phyloP scores from a whole-genome alignment of 1,140 invertebrate genomes.

The Zaprionus africanus region DNA sequence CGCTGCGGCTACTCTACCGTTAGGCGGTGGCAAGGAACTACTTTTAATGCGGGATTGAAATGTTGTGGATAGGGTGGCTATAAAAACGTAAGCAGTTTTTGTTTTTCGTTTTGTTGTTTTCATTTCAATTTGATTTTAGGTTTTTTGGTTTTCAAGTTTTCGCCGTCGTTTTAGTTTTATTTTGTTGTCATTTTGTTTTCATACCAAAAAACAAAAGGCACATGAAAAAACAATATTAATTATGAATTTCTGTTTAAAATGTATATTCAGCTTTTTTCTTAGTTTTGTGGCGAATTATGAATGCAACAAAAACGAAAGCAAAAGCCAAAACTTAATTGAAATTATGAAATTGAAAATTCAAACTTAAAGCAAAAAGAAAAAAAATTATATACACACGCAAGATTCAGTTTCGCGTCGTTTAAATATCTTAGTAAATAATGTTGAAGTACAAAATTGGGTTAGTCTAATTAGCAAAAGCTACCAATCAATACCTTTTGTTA shows the following conservation, averaged over 20 bases:
- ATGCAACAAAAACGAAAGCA: conserved; percentile 56
- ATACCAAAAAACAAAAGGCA: conserved; percentile 72
- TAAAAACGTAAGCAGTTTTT: conserved; percentile 83
- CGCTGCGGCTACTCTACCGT: conserved; percentile 80
- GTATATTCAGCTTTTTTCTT: conserved; percentile 45
- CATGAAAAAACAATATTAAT: conserved; percentile 65
- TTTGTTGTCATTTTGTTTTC: conserved; percentile 41
- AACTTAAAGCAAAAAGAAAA: background rate
- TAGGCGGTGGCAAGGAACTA: conserved; percentile 84
- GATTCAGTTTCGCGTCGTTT: conserved; percentile 20
- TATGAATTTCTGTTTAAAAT: conserved; percentile 53
- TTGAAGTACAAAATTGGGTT: conserved; percentile 44
- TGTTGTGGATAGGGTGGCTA: conserved; percentile 85
- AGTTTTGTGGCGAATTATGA: conserved; percentile 30
- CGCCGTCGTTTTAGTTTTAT: background rate
- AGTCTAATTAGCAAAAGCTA: conserved; percentile 56
- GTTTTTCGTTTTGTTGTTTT: conserved; percentile 48
- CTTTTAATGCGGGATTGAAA: conserved; percentile 85
- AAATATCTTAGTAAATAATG: conserved; percentile 35
- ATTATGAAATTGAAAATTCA: conserved; percentile 10
- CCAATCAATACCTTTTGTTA: conserved; percentile 28
- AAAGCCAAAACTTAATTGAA: conserved; percentile 29
- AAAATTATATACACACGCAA: background rate
- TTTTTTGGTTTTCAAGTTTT: conserved; percentile 4
- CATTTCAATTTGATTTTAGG: conserved; percentile 23